phyloP scores from a whole-genome alignment of 2,888 invertebrate genomes.

The Diaprepes abbreviatus region DNA sequence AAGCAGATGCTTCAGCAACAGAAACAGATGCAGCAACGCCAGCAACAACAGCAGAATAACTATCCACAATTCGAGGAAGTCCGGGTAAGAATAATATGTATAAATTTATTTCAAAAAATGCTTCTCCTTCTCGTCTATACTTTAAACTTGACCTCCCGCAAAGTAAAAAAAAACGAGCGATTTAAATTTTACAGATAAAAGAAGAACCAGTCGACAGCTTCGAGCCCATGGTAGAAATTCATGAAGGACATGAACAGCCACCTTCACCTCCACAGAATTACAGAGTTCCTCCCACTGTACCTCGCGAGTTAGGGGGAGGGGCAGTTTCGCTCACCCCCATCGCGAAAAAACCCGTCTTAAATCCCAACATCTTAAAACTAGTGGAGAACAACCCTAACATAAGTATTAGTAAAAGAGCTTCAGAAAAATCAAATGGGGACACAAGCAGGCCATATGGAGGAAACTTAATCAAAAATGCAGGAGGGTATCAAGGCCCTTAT shows the following conservation, averaged over 20 bases:
- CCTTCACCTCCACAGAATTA: slow-evolving; percentile 29
- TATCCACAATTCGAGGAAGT: slow-evolving; percentile 45
- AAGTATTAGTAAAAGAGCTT: slow-evolving; percentile 60
- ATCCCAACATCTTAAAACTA: slow-evolving; percentile 64
- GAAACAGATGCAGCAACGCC: slow-evolving; percentile 26
- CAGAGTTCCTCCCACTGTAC: slow-evolving; percentile 23
- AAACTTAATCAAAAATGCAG: slow-evolving; percentile 37
- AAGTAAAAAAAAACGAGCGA: no score
- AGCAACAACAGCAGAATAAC: slow-evolving; percentile 40
- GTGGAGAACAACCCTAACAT: slow-evolving; percentile 67
- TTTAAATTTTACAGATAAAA: slow-evolving; percentile 50
- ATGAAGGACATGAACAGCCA: slow-evolving; percentile 56
- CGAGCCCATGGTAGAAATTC: slow-evolving; percentile 66
- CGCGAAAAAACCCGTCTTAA: slow-evolving; percentile 59
- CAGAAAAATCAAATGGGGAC: slow-evolving; percentile 45
- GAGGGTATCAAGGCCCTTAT: slow-evolving; percentile 46
- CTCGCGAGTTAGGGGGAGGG: slow-evolving; percentile 54
- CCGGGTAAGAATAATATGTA: slow-evolving; percentile 30
- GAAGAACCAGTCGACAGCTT: slow-evolving; percentile 61
- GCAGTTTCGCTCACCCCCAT: slow-evolving; percentile 66
- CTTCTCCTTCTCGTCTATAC: no score
- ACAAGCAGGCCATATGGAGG: slow-evolving; percentile 8
- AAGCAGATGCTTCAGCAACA: slow-evolving; percentile 36
- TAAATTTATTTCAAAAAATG: no score
- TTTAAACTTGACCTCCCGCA: no score